Percentiles rank a stretch among this genome's conserved stretches.
These are phyloP conservation scores for Reticulitermes lucifugus DNA, from an alignment of 2,888 invertebrate species.

Conservation along the genomic window DNA sequence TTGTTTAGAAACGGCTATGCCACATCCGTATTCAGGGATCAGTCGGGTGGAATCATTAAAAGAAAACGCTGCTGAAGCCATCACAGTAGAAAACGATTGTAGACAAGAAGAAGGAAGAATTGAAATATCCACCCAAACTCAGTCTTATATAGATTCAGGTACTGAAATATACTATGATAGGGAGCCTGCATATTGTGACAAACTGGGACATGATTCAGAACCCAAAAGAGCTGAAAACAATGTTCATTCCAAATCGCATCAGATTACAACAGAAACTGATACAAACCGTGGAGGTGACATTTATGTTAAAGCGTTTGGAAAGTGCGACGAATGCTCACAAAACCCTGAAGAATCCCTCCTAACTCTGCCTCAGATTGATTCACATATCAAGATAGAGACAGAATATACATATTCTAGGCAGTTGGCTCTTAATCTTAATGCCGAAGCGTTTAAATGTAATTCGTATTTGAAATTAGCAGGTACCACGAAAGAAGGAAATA, in stretches of 20 bases:
- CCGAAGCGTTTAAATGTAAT: background rate
- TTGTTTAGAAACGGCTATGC: background rate
- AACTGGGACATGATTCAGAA: too few relatives aligned
- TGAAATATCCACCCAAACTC: background rate
- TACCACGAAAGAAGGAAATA: too few relatives aligned
- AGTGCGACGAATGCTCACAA: background rate
- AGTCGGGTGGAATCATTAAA: background rate
- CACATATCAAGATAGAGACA: background rate
- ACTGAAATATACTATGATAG: too few relatives aligned
- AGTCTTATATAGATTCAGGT: background rate
- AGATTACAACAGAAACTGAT: too few relatives aligned
- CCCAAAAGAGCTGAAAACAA: too few relatives aligned
- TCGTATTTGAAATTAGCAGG: background rate
- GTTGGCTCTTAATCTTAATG: background rate
- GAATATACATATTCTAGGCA: background rate
- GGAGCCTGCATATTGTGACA: too few relatives aligned
- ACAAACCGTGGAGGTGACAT: background rate
- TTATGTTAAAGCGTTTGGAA: background rate
- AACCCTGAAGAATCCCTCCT: background rate
- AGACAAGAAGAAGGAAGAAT: background rate
- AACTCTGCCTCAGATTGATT: background rate
- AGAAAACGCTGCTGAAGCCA: background rate
- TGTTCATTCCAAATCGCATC: too few relatives aligned
- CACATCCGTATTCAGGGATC: background rate
- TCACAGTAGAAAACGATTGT: background rate